These are phyloP conservation scores for Hydrolagus affinis DNA, from an alignment of 2,113 vertebrate species.

Conservation along the genomic window DNA sequence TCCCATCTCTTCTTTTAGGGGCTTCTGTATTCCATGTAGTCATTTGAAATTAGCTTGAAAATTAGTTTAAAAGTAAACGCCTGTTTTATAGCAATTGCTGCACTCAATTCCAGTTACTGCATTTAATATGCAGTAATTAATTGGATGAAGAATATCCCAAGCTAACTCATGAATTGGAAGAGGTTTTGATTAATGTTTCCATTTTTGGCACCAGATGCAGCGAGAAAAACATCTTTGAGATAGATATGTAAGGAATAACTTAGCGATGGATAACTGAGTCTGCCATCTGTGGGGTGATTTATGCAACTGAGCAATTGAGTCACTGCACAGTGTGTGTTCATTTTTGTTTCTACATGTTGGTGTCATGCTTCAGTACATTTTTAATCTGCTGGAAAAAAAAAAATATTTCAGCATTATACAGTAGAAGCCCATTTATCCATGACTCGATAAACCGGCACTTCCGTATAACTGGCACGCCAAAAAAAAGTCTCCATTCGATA, in stretches of 20 bases:
- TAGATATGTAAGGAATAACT: slow-evolving; percentile 12
- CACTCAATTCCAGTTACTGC: not conserved
- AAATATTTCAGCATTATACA: not conserved
- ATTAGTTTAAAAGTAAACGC: not conserved
- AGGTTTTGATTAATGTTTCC: slow-evolving; percentile 38
- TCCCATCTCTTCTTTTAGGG: too few relatives aligned
- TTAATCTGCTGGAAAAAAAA: not conserved
- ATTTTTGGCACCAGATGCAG: slow-evolving; percentile 35
- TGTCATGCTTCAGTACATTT: not conserved
- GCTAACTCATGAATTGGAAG: slow-evolving; percentile 36
- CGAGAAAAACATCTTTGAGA: not conserved
- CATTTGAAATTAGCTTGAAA: not conserved
- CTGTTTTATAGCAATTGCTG: not conserved
- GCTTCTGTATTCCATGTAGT: not conserved
- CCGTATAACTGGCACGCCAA: too few relatives aligned
- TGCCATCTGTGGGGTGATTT: slow-evolving; percentile 23
- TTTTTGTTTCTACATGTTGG: not conserved
- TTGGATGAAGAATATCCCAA: not conserved
- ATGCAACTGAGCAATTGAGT: not conserved
- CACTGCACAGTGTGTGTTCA: not conserved
- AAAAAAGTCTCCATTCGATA: too few relatives aligned
- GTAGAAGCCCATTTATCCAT: too few relatives aligned
- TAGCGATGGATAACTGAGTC: not conserved
- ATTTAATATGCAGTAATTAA: not conserved
- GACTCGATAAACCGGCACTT: too few relatives aligned